phyloP scores from a whole-genome alignment of 2,797 vertebrate genomes.

The Amniataba percoides region DNA sequence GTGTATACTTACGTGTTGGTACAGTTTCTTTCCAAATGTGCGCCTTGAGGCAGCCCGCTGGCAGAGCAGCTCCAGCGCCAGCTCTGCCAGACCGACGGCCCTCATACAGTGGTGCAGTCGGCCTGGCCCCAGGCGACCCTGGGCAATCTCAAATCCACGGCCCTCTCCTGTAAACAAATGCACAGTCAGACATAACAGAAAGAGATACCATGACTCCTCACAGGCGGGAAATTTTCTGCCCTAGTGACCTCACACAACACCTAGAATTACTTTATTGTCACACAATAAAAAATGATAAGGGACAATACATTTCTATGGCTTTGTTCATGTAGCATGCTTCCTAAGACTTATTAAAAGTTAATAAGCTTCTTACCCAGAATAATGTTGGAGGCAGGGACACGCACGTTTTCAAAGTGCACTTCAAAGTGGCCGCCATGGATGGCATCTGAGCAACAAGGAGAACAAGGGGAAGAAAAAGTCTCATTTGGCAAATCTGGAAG shows the following conservation, averaged over 20 bases:
- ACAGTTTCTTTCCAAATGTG: conserved; percentile 91
- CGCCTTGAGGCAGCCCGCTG: conserved; percentile 83
- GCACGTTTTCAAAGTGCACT: conserved; percentile 91
- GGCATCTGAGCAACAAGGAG: conserved; percentile 84
- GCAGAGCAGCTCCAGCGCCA: conserved; percentile 90
- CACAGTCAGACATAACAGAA: background rate
- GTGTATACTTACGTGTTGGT: conserved; percentile 87
- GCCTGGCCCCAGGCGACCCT: conserved; percentile 93
- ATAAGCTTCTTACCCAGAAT: conserved; percentile 88
- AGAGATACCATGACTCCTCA: background rate
- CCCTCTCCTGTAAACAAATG: conserved; percentile 88
- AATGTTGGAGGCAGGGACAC: conserved; percentile 89
- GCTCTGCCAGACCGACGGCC: conserved; percentile 88
- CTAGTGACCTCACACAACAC: background rate
- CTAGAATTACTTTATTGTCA: background rate
- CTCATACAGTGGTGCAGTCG: conserved; percentile 97
- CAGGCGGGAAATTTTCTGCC: background rate
- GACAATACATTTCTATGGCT: background rate
- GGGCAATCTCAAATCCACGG: conserved; percentile 94
- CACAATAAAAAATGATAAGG: background rate
- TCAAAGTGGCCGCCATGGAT: conserved; percentile 96
- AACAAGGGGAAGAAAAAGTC: background rate
- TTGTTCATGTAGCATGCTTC: background rate
- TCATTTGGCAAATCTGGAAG: background rate
- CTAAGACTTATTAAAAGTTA: background rate